Base-by-base conservation (phyloP, 2,113 vertebrate species). In the Cephalopholis sonnerati region DNA sequence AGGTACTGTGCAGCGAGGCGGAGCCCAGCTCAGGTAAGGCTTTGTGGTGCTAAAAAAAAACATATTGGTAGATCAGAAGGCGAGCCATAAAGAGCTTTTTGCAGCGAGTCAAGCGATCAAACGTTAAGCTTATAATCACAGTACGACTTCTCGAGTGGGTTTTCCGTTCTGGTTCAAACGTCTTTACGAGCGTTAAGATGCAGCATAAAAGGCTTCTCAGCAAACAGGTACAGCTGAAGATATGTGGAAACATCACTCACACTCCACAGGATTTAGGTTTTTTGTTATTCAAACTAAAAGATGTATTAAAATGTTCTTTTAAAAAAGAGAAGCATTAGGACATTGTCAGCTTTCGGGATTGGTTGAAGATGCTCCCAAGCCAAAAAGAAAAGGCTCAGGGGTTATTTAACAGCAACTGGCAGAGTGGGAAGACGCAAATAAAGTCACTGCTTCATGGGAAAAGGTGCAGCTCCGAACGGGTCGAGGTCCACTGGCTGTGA, bases 381-480 rank as follows among this genome's bases (percentile, higher is more conserved):
- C 74, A 73, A 66, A 66, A 61, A 7, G 77, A 59, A 53, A 12
- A n/a, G n/a, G 32, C 61, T 81, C 27, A 7, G 36, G 29, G 73
- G 62, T 74, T 51, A 22, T 71, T 66, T 3, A 66, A 77, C 68
- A 59, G 80, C 69, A 61, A 50, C 53, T 6, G 70, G 58, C 22
- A 46, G 61, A 70, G 54, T 2, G 1, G 83, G 85, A 89, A 89
- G 90, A 89, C 77, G 16, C n/a, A 32, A 7, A 48, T 17, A 0
- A 2, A 67, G 91, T 96, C 95, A 99, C 91, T 97, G 96, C 93
- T 99, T 99, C 11, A 97, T 96, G 92, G 98, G 97, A 88, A 99
- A 99, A 0, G 98, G 98, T 55, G 98, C 98, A 0, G 98, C 97
- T 84, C 98, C 98, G n/a, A 99, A 99, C 2, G 98, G 98, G 92